Evolutionary conservation across 1,140 invertebrate genomes (phyloP).

Genomic region (Pararge aegeria): DNA sequence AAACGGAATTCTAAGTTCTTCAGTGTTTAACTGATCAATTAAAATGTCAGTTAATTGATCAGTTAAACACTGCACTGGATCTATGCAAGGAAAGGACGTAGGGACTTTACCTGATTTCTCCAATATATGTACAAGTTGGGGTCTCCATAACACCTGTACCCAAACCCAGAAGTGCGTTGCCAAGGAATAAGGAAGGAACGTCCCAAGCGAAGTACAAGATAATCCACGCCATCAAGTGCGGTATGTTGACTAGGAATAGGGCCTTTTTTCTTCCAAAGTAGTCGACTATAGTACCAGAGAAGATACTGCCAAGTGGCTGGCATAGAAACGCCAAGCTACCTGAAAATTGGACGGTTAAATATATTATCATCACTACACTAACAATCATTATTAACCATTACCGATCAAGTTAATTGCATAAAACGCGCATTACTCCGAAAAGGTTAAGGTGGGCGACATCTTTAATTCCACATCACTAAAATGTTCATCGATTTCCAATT

Average conservation of each 20-base stretch:
- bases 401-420: no score
- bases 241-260: conserved; percentile 85
- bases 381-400: no score
- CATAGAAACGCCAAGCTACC: conserved; percentile 86
- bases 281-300: conserved; percentile 84
- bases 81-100: no score
- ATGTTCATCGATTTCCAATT: no score
- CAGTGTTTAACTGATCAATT: no score
- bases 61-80: no score
- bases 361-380: background rate
- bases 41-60: no score
- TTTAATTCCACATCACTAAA: no score
- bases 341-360: conserved; percentile 49
- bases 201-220: conserved; percentile 81
- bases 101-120: conserved; percentile 74
- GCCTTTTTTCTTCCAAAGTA: conserved; percentile 83
- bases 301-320: conserved; percentile 85
- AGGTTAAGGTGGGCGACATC: no score
- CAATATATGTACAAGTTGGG: conserved; percentile 79
- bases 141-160: conserved; percentile 80
- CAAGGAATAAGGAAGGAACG: conserved; percentile 64
- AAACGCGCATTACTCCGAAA: no score
- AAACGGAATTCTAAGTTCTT: no score
- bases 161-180: conserved; percentile 66
- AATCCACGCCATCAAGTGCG: conserved; percentile 85